These are phyloP conservation scores for Knipowitschia caucasica DNA, from an alignment of 2,797 vertebrate species.

Conservation along the genomic window DNA sequence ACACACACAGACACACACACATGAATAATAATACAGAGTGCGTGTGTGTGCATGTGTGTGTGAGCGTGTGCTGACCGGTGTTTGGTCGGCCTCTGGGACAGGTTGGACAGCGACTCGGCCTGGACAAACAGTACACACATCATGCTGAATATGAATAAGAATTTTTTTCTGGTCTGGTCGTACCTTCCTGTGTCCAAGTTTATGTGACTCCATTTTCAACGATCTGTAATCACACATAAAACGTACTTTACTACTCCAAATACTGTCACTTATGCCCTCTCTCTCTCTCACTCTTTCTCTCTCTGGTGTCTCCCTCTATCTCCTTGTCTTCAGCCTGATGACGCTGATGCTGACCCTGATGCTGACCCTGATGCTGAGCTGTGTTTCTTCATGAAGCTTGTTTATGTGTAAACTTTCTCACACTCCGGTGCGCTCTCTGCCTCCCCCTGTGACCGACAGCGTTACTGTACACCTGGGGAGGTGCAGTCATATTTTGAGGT, in stretches of 20 bases:
- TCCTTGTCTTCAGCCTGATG: too few species aligned
- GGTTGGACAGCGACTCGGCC: neutral
- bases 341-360: too few species aligned
- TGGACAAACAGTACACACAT: too few species aligned
- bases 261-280: neutral
- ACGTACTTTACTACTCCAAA: neutral
- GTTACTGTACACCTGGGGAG: too few species aligned
- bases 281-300: too few species aligned
- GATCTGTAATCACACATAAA: neutral
- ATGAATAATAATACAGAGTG: too few species aligned
- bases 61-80: neutral
- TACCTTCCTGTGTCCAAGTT: neutral
- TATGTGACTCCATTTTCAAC: neutral
- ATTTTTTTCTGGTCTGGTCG: neutral
- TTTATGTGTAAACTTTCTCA: conserved; percentile 4
- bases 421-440: neutral
- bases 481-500: too few species aligned
- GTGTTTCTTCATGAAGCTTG: neutral
- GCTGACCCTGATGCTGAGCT: too few species aligned
- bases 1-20: neutral
- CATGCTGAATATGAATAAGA: too few species aligned
- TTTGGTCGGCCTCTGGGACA: neutral
- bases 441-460: neutral
- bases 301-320: too few species aligned
- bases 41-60: too few species aligned